Evolutionary conservation across 2,888 invertebrate species (phyloP), one percentile per base, ranked within the genome.

Genomic region (Heliconius erato): DNA sequence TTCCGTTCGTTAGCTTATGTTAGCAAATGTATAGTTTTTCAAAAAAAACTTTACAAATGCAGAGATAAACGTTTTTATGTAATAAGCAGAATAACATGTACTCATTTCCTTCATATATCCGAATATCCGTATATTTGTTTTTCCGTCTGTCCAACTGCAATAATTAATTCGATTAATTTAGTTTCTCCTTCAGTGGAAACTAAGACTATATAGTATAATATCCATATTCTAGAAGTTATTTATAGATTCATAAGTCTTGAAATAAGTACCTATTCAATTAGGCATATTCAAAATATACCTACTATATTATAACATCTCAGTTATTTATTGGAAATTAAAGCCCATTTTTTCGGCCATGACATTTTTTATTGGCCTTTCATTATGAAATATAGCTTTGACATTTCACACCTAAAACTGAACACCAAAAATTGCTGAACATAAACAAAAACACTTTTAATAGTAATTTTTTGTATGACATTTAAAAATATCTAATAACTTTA

Each of bases 311-410:
- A 59, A 35, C n/a, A 76, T 7, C n/a, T n/a, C 26, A 35, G 0
- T 59, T 35, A 63, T 32, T 12, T 40, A 71, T 71, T 6, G n/a
- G n/a, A 40, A n/a, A 71, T 23, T 35, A 35, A n/a, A 14, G 14
- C 44, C 74, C 74, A 63, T 76, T 63, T 63, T 63, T 76, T 40
- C 11, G 35, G n/a, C 63, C n/a, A n/a, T 76, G 76, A 40, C 76
- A 76, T 76, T 76, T 74, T 59, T 40, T 40, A 76, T 63, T 72
- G 63, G n/a, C 76, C 23, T 59, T 76, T 35, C 12, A 40, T 26
- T 63, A 40, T 59, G 32, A 32, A 59, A 35, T 54, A 74, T 59
- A 54, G 63, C 76, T 76, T 63, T 76, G 76, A 63, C 63, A 63
- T 76, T 76, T 63, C 9, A 63, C 76, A 76, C 63, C 35, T 14